Percentiles rank a stretch among this genome's conserved stretches.
phyloP scores from a whole-genome alignment of 2,888 invertebrate genomes.

The Cheilosia grossa region DNA sequence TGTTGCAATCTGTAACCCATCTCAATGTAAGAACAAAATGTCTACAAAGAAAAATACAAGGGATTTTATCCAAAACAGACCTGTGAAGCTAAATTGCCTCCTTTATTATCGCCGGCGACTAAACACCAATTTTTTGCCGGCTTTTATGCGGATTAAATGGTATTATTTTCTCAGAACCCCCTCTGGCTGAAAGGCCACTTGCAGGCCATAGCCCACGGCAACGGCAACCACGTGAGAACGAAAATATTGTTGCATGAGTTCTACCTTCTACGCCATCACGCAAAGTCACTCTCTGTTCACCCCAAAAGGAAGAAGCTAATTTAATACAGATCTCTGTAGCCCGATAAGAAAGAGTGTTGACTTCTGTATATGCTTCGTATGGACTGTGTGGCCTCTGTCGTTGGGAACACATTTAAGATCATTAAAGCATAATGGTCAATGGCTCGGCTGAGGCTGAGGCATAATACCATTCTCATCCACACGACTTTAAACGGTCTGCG shows the following conservation, averaged over 20 bases:
- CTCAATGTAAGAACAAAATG: too few species aligned
- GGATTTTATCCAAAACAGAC: conserved; percentile 1
- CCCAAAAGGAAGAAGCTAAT: conserved; percentile 54
- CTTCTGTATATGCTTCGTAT: conserved; percentile 19
- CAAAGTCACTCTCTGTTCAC: conserved; percentile 41
- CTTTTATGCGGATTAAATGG: conserved; percentile 27
- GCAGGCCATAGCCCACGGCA: conserved; percentile 34
- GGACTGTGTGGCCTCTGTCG: neutral
- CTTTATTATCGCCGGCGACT: conserved; percentile 2
- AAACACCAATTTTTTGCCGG: neutral
- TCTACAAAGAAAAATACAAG: neutral
- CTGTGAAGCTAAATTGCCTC: neutral
- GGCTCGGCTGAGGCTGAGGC: conserved; percentile 28
- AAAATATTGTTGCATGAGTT: conserved; percentile 12
- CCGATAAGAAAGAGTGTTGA: conserved; percentile 52
- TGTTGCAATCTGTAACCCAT: too few species aligned
- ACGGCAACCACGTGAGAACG: conserved; percentile 2
- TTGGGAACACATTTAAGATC: conserved; percentile 24
- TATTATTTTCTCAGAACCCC: conserved; percentile 2
- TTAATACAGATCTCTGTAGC: conserved; percentile 51
- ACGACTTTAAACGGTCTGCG: neutral
- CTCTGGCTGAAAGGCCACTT: neutral
- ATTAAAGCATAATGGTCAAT: conserved; percentile 40
- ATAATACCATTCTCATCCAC: conserved; percentile 1
- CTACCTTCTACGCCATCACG: conserved; percentile 26